Evolutionary conservation across 2,888 invertebrate genomes (phyloP), one percentile per base, ranked within the genome.

Genomic region (Holacanthella duospinosa): DNA sequence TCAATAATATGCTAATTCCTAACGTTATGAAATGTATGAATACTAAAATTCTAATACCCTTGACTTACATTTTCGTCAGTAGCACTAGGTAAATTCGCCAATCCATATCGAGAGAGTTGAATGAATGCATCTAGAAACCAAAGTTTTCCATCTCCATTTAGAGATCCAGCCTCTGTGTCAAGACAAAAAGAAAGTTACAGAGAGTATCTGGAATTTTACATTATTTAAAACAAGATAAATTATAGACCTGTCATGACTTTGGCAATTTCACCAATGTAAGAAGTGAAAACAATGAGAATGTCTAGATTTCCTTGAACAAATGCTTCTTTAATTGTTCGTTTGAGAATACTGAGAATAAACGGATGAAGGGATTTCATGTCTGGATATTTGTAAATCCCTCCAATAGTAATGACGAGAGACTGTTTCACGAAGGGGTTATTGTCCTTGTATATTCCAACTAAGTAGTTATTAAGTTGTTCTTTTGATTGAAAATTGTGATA

Each of bases 61-160:
- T 25, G 54, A 4, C 44, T 56, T 55, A 61, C 61, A 29, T 36
- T 43, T 56, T 56, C 55, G 12, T 36, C 61, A 25, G 28, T 29
- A 26, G 48, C 56, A 27, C 43, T 16, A 29, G 36, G 55, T 4
- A 2, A 4, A 36, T n/a, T 24, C 25, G 57, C 3, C 2, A 66
- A 36, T 44, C 67, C 65, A 48, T 55, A 67, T 24, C 67, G 59
- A 29, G 67, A 62, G 1, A 72, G 60, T n/a, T 67, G 67, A 27
- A 71, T 58, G 58, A 64, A 72, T 26, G 72, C 65, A 53, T 72
- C 72, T 55, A 72, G 54, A 43, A 69, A 69, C 72, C 72, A 72
- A n/a, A 68, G 56, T 26, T 66, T 66, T 27, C 68, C 67, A 3
- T 64, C 65, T 12, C 54, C 62, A 24, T 62, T 54, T 29, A 71